Conservation (phyloP, 2,888 invertebrate genomes). For the Lasioglossum vierecki region DNA sequence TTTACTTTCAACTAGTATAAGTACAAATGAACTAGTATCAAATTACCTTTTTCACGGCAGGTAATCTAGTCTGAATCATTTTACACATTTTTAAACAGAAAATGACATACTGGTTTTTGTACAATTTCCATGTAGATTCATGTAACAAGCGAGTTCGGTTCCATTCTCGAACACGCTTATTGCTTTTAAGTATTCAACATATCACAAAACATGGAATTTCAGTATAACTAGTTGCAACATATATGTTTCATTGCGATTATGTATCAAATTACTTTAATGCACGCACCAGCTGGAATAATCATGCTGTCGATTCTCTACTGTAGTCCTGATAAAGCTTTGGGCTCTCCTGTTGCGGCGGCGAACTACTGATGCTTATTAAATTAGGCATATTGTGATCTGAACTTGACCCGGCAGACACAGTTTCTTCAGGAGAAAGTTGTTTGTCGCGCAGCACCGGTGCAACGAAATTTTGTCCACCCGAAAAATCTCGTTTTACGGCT, state of each 20-base stretch:
- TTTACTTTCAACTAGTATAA: neutral
- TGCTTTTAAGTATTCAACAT: slow-evolving; percentile 10
- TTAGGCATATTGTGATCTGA: slow-evolving; percentile 72
- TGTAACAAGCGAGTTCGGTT: slow-evolving; percentile 6
- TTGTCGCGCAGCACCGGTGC: slow-evolving; percentile 80
- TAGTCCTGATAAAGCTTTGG: slow-evolving; percentile 82
- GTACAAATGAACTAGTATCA: slow-evolving; percentile 8
- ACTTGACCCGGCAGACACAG: slow-evolving; percentile 71
- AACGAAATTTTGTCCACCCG: slow-evolving; percentile 79
- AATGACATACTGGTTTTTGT: slow-evolving; percentile 10
- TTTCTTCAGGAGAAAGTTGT: slow-evolving; percentile 72
- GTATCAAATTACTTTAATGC: neutral
- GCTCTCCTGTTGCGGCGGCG: slow-evolving; percentile 78
- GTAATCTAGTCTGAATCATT: slow-evolving; percentile 14
- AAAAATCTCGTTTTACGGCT: slow-evolving; percentile 77
- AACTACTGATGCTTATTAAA: slow-evolving; percentile 70
- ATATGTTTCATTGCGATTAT: neutral
- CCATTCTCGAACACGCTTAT: neutral
- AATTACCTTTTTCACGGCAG: neutral
- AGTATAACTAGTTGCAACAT: slow-evolving; percentile 14
- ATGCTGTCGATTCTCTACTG: slow-evolving; percentile 75
- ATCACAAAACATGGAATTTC: slow-evolving; percentile 14
- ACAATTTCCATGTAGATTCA: neutral
- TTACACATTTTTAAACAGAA: neutral
- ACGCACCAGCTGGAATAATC: slow-evolving; percentile 38